Base-by-base conservation (phyloP, 2,888 invertebrate genomes). In the Nyleta sp. region DNA sequence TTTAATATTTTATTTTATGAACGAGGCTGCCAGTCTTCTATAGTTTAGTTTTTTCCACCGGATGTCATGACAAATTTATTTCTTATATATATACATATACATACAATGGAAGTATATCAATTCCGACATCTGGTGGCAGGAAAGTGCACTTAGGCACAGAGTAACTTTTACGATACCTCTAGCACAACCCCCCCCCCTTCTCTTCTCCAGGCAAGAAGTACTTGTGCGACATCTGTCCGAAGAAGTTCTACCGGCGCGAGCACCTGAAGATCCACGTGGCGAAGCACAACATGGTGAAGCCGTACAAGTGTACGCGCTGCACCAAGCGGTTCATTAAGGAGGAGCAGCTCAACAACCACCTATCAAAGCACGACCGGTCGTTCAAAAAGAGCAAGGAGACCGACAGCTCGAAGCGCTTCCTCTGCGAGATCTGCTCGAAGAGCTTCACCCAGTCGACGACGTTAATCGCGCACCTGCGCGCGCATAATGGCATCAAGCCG, bases 381-480 rank as follows among this genome's bases (percentile, higher is more conserved):
- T 88, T 87, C 24, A 90, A 89, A 46, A 90, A 90, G 33, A 87
- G 80, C 11, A 89, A 89, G 40, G 90, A 89, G 33, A 84, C 89
- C 0, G 90, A 90, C 38, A 87, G 86, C 18, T 84, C 88, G 0
- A 90, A 91, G 70, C 82, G 90, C 70, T 91, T 89, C 40, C 83
- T 91, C 8, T 91, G 90, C 64, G 90, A 91, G 73, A 89, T 91
- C 8, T 91, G 90, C 35, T 90, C 90, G 0, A 91, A 91, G 78
- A 90, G 90, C 44, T 91, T 91, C 50, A 90, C 90, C 0, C 90
- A 91, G 31, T 90, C 90, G 2, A 91, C 90, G 3, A 91, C 90
- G 0, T 64, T 91, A 7, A 88, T 91, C 4, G 90, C 90, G 0
- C 90, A 91, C 78, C 73, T 91, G 3, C 73, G 90, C 10, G 90